Base-by-base conservation (phyloP, 2,888 invertebrate species). In the Hemaris fuciformis region DNA sequence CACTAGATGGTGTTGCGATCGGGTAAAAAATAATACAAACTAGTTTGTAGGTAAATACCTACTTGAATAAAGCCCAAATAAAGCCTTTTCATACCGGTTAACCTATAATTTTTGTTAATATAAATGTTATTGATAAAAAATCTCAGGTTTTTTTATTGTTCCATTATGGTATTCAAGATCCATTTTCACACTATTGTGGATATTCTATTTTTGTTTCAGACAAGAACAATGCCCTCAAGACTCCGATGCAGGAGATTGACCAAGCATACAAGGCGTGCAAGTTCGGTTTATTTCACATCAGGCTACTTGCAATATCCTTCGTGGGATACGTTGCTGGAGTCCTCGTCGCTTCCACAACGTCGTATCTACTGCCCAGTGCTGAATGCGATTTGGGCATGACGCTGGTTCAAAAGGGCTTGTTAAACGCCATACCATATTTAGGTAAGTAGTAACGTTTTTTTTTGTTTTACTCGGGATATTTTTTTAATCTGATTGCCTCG, bases 361-460 rank as follows among this genome's bases (percentile, higher is more conserved):
- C 88, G 0, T 89, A 81, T 43, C 66, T 89, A 0, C 67, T 89
- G 18, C 85, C 89, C 0, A 85, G 76, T 38, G 89, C 89, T 2
- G 89, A 89, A 73, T 89, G 89, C 60, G 89, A 89, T 23, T 69
- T 89, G 0, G 57, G 81, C 3, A 88, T 89, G 89, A 75, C 77
- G 38, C 69, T 89, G 58, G 15, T 85, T 23, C 77, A 85, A 58
- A 89, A 89, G 57, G 89, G 89, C 1, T 27, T 87, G 20, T 65
- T 89, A 5, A 89, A 84, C 67, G 89, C 87, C 0, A 75, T 81
- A 62, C 87, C 88, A 2, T 89, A 84, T 73, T 64, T 82, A 18
- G 89, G 89, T 89, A 64, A 83, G 83, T 72, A 4, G n/a, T n/a
- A n/a, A n/a, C n/a, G n/a, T n/a, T n/a, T n/a, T n/a, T n/a, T n/a